These are phyloP conservation scores for Phenganax subtilis DNA, from an alignment of 92 coral and sea anemone species.

Conservation along the genomic window DNA sequence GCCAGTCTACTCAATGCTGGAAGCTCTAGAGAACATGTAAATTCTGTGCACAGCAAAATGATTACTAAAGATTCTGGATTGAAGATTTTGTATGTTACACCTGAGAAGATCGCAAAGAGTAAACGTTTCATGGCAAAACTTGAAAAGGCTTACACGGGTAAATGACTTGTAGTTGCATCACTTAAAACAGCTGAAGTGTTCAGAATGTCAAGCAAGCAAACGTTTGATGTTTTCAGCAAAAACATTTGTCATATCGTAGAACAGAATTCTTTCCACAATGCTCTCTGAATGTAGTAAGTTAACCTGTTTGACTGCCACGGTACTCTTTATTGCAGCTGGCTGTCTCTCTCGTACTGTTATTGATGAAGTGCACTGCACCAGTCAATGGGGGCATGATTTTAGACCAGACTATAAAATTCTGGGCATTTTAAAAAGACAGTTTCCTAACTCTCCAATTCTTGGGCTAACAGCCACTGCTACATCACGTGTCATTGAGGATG, in stretches of 20 bases:
- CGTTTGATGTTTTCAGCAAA: no score
- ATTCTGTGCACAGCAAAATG: constrained; percentile 72
- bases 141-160: constrained; percentile 85
- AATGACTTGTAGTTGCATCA: background rate
- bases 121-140: constrained; percentile 92
- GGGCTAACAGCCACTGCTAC: constrained; percentile 98
- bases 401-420: constrained; percentile 96
- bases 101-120: constrained; percentile 93
- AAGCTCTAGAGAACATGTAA: constrained; percentile 78
- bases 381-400: constrained; percentile 99
- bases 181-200: no score
- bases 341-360: constrained; percentile 76
- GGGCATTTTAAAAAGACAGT: constrained; percentile 92
- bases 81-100: constrained; percentile 88
- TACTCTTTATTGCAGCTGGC: constrained; percentile 50
- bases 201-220: no score
- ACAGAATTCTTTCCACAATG: no score
- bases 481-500: constrained; percentile 84
- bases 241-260: no score
- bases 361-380: constrained; percentile 94
- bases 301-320: no score
- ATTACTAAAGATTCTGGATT: constrained; percentile 64
- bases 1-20: constrained; percentile 69
- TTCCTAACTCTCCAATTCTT: constrained; percentile 78
- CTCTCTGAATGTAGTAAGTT: no score